Percentiles rank a stretch among this genome's conserved stretches.
Evolutionary conservation across 1,140 invertebrate genomes (phyloP).

Genomic region (Trinorchestia longiramus): DNA sequence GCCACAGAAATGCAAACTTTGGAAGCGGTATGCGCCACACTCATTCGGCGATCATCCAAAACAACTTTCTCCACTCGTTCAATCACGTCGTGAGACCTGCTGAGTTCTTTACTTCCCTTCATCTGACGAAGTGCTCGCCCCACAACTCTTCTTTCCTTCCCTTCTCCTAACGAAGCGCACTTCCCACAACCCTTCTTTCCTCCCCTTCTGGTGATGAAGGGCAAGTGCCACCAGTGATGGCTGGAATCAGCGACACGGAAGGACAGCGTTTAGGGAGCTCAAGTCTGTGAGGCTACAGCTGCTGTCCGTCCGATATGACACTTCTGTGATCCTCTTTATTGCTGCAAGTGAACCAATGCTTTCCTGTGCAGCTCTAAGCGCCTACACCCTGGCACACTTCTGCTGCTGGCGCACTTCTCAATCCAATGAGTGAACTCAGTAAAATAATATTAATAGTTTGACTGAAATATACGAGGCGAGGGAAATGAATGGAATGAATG

Average conservation of each 20-base stretch:
- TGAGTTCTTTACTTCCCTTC: too few species aligned
- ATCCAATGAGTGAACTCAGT: neutral
- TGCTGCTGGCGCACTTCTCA: neutral
- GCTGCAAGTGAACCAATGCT: neutral
- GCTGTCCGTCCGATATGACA: neutral
- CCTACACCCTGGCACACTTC: neutral
- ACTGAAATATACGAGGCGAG: neutral
- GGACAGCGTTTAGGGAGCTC: neutral
- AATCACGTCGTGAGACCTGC: too few species aligned
- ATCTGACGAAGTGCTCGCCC: neutral
- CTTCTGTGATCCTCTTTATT: neutral
- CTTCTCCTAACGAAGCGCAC: neutral
- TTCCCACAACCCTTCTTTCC: neutral
- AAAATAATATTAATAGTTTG: neutral
- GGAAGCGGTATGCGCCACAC: too few species aligned
- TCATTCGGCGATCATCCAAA: too few species aligned
- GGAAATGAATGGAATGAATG: too few species aligned
- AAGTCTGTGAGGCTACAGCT: too few species aligned
- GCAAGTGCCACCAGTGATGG: too few species aligned
- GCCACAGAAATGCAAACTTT: too few species aligned
- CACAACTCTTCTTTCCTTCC: neutral
- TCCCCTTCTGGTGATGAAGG: neutral
- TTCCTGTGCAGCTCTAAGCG: neutral
- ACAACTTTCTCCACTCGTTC: too few species aligned
- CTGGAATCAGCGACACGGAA: neutral